Evolutionary conservation across 2,797 vertebrate genomes (phyloP), one percentile per base, ranked within the genome.

Genomic region (Pseudochirops corinnae): DNA sequence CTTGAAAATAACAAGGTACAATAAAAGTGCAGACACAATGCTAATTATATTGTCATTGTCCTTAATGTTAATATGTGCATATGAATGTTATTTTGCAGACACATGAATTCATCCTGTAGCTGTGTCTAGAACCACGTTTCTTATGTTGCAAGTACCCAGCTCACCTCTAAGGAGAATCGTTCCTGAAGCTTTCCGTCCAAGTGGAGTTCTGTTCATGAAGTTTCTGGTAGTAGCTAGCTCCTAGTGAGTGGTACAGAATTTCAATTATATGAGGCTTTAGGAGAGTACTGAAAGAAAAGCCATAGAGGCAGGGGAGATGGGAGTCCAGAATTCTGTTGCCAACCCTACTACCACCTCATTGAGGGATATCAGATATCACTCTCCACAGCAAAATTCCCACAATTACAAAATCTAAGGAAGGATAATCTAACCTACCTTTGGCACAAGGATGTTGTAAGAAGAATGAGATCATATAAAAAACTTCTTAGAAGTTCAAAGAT

Each of bases 1-100:
- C 96, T 97, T 94, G 74, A 96, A 97, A 97, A 96, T 82, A 97
- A 91, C 57, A 94, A 95, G 90, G 62, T 53, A 97, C 93, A 93
- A 91, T 93, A n/a, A 55, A 92, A 97, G 95, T 14, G 7, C 39
- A 93, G 92, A 92, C 94, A 91, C 29, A 3, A 55, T 95, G 91
- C 93, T 97, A 98, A 97, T 97, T 95, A 94, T 52, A 62, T 62
- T 93, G 93, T 95, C 96, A 92, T 26, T 93, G 96, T 91, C 92
- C 10, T 93, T 28, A 90, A 39, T 96, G 92, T 92, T 95, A 95
- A 94, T 96, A 94, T 93, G 90, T n/a, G 91, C 90, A 60, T 16
- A 33, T 26, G 95, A 96, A 95, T 96, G 91, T 94, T 94, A 92
- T 91, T 39, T 96, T 94, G 55, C 92, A 90, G 93, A 92, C 87